phyloP scores from a whole-genome alignment of 2,113 vertebrate genomes.

The Saccopteryx bilineata region DNA sequence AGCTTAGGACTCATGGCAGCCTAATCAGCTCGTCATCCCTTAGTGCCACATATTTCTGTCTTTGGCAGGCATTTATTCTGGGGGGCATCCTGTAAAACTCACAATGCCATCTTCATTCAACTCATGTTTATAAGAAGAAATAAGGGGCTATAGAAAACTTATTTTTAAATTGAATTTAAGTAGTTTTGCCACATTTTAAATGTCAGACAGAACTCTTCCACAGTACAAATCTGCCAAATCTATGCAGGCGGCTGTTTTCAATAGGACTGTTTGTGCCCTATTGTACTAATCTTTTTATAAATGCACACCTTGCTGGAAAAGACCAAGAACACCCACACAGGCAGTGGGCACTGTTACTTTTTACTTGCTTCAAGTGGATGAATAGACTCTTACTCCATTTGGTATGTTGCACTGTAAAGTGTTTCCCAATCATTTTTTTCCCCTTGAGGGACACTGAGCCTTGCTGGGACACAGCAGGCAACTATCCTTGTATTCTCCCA shows the following conservation, averaged over 20 bases:
- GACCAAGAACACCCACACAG: conserved; percentile 87
- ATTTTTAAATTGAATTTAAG: conserved; percentile 87
- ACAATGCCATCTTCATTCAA: conserved; percentile 67
- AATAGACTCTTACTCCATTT: conserved; percentile 86
- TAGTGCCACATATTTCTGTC: neutral
- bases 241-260: conserved; percentile 85
- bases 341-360: conserved; percentile 84
- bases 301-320: conserved; percentile 82
- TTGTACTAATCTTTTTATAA: conserved; percentile 87
- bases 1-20: conserved; percentile 59
- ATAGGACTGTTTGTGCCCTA: conserved; percentile 84
- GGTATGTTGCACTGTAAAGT: conserved; percentile 72
- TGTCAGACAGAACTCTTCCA: conserved; percentile 87
- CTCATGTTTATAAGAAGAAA: conserved; percentile 74
- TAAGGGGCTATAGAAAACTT: conserved; percentile 79
- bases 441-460: conserved; percentile 60
- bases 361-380: conserved; percentile 82
- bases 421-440: conserved; percentile 17
- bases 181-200: conserved; percentile 86
- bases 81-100: conserved; percentile 65
- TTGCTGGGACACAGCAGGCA: conserved; percentile 68
- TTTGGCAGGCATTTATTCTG: conserved; percentile 72
- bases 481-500: conserved; percentile 58
- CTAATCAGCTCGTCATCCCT: conserved; percentile 52
- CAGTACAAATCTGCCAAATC: conserved; percentile 86